Percentiles rank a stretch among this genome's conserved stretches.
Conservation (phyloP, 2,113 vertebrate genomes). For the Rhabdomys dilectus region DNA sequence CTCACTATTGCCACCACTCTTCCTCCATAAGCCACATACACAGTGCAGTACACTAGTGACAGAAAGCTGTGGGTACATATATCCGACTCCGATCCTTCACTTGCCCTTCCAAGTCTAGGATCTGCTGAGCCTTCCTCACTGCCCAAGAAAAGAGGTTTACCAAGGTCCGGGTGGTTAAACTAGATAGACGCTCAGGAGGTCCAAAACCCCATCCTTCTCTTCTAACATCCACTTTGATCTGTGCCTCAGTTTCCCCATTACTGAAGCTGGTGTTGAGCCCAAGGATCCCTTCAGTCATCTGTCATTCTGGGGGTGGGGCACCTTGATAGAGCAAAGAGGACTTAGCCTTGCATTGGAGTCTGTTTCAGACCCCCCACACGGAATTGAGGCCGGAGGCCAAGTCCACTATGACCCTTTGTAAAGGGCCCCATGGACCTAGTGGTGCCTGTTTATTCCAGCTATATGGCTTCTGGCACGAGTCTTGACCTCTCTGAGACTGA, state of each 20-base stretch:
- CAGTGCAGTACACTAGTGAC: not conserved
- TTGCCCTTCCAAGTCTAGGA: not conserved
- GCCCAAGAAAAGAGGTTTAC: no score
- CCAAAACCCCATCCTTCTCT: not conserved
- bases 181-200: accelerated
- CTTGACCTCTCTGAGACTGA: not conserved
- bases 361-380: not conserved
- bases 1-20: not conserved
- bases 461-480: not conserved
- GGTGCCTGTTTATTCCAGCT: not conserved
- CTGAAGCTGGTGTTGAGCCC: not conserved
- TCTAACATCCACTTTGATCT: not conserved
- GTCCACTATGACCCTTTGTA: no score
- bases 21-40: accelerated
- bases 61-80: not conserved
- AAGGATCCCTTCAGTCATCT: accelerated
- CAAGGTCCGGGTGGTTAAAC: not conserved
- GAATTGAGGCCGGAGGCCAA: not conserved
- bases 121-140: not conserved
- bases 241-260: not conserved
- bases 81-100: not conserved
- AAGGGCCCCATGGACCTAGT: accelerated
- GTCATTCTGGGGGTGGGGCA: not conserved
- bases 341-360: not conserved
- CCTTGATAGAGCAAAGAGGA: not conserved